phyloP scores from a whole-genome alignment of 2,888 invertebrate species.

The Metallyticus violacea region DNA sequence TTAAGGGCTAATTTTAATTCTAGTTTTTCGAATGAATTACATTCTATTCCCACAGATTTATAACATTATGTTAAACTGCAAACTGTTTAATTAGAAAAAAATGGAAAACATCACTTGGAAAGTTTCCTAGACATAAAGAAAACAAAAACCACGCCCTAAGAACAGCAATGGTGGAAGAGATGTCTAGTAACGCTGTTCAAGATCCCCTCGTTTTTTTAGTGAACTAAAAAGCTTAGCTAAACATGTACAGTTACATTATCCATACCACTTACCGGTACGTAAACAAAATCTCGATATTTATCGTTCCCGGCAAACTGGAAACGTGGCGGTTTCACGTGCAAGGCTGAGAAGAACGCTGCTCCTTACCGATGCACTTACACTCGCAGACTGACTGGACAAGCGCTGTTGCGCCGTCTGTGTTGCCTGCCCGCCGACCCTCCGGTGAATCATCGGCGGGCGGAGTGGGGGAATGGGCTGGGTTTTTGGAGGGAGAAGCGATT shows the following conservation, averaged over 20 bases:
- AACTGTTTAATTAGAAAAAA: no score
- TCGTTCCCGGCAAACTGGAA: background rate
- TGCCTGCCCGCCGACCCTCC: background rate
- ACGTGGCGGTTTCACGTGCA: background rate
- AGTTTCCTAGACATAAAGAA: background rate
- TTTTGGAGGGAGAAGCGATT: background rate
- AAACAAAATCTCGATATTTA: background rate
- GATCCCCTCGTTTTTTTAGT: background rate
- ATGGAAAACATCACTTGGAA: no score
- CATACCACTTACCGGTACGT: background rate
- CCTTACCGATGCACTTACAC: background rate
- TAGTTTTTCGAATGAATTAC: no score
- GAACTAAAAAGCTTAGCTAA: background rate
- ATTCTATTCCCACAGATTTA: no score
- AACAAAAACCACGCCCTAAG: slow-evolving; percentile 16
- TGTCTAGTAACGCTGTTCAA: background rate
- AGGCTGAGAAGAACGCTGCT: background rate
- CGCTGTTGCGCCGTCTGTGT: background rate
- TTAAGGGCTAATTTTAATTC: no score
- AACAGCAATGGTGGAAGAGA: background rate
- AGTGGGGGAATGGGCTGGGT: background rate
- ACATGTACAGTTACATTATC: background rate
- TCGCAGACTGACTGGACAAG: background rate
- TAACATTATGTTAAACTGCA: no score
- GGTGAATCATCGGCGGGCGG: background rate